Percentiles rank a stretch among this genome's conserved stretches.
phyloP scores from a whole-genome alignment of 2,113 vertebrate genomes.

The Setophaga kirtlandii region DNA sequence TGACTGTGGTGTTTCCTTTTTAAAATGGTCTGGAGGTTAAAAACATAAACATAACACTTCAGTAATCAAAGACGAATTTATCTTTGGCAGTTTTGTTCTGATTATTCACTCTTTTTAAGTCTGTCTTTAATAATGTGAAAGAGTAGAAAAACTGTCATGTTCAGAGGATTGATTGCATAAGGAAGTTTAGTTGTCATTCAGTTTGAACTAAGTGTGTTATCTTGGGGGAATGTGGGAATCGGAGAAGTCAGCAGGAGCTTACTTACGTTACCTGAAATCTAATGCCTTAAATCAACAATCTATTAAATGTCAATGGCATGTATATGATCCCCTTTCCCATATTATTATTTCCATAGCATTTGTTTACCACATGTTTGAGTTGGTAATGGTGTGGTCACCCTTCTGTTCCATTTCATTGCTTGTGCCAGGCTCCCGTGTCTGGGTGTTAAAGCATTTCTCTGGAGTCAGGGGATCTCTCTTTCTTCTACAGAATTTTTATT shows the following conservation, averaged over 20 bases:
- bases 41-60: neutral
- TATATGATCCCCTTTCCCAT: neutral
- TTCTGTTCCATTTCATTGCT: neutral
- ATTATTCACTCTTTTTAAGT: neutral
- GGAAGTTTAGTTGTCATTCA: neutral
- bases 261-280: neutral
- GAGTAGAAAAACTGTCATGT: neutral
- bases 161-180: neutral
- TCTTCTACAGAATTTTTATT: neutral
- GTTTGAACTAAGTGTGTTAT: neutral
- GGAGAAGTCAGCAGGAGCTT: neutral
- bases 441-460: neutral
- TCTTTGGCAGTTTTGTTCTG: neutral
- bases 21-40: neutral
- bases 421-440: accelerated
- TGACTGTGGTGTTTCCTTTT: neutral
- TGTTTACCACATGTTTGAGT: neutral
- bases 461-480: neutral
- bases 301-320: neutral
- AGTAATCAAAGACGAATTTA: neutral
- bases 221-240: neutral
- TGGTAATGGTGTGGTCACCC: neutral
- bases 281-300: neutral
- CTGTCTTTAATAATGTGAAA: neutral
- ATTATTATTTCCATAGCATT: neutral